A percentile compares a stretch with the other conserved stretches of the same genome.
Evolutionary conservation across 2,113 vertebrate genomes (phyloP).

Genomic region (Formicarius rufipectus): DNA sequence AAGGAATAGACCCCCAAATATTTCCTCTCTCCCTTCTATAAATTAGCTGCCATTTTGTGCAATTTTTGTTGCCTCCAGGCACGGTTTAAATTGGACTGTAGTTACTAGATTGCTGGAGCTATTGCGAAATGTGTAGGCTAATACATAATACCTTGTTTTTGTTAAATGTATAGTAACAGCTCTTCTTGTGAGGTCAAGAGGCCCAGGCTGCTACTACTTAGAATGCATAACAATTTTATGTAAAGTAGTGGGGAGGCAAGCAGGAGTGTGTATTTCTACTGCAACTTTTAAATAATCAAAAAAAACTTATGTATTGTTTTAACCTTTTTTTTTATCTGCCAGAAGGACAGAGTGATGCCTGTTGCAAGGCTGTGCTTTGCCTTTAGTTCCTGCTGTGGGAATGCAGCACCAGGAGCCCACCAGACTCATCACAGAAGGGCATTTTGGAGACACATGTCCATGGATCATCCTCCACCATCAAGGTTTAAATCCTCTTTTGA

Average conservation of each 20-base stretch:
- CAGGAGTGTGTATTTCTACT: conserved; percentile 6
- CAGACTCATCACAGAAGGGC: neutral
- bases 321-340: neutral
- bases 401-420: neutral
- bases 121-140: conserved; percentile 81
- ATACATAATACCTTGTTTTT: conserved; percentile 84
- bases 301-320: neutral
- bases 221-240: conserved; percentile 70
- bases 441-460: neutral
- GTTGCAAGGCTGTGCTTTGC: neutral
- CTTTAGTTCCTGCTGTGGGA: neutral
- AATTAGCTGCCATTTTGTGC: conserved; percentile 83
- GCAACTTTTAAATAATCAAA: conserved; percentile 10
- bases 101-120: conserved; percentile 80
- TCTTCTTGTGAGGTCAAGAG: conserved; percentile 83
- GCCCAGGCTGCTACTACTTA: conserved; percentile 71
- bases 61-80: conserved; percentile 84
- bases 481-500: neutral
- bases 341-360: neutral
- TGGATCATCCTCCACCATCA: neutral
- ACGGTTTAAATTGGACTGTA: conserved; percentile 81
- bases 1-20: conserved; percentile 80
- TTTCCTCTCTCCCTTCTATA: conserved; percentile 78
- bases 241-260: conserved; percentile 42
- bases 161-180: conserved; percentile 79